These are phyloP conservation scores for Steinernema feltiae DNA, from an alignment of 1,140 invertebrate species.

Conservation along the genomic window DNA sequence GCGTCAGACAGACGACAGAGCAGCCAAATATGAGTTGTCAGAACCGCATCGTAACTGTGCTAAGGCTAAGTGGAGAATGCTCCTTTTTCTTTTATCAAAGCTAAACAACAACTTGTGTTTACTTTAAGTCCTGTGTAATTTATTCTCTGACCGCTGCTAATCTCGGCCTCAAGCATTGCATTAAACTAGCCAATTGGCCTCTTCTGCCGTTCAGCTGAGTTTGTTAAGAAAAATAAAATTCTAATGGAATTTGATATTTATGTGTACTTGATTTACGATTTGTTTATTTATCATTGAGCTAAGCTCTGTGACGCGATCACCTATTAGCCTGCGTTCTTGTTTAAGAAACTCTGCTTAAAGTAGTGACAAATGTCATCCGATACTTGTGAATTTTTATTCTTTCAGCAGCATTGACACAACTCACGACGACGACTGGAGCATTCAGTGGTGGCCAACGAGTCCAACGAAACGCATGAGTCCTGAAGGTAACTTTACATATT, in stretches of 20 bases:
- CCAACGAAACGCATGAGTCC: conserved; percentile 11
- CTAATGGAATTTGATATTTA: too few species aligned
- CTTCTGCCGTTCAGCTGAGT: not conserved
- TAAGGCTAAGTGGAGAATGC: too few species aligned
- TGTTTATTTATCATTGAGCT: too few species aligned
- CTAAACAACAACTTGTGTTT: not conserved
- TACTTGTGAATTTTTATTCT: not conserved
- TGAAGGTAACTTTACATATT: not conserved
- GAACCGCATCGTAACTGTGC: too few species aligned
- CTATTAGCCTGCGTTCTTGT: too few species aligned
- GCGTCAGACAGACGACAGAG: too few species aligned
- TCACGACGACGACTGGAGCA: conserved; percentile 6
- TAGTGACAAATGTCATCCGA: not conserved
- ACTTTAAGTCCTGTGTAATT: not conserved
- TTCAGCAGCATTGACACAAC: conserved; percentile 8
- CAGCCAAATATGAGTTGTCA: too few species aligned
- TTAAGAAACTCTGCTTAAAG: not conserved
- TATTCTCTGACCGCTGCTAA: not conserved
- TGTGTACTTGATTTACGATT: too few species aligned
- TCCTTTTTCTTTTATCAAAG: too few species aligned
- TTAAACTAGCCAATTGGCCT: not conserved
- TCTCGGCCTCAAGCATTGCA: not conserved
- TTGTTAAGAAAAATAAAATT: too few species aligned
- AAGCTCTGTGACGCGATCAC: too few species aligned
- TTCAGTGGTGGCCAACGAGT: not conserved